A percentile compares a stretch with the other conserved stretches of the same genome.
Conservation (phyloP, 2,797 vertebrate species). For the Takifugu rubripes region DNA sequence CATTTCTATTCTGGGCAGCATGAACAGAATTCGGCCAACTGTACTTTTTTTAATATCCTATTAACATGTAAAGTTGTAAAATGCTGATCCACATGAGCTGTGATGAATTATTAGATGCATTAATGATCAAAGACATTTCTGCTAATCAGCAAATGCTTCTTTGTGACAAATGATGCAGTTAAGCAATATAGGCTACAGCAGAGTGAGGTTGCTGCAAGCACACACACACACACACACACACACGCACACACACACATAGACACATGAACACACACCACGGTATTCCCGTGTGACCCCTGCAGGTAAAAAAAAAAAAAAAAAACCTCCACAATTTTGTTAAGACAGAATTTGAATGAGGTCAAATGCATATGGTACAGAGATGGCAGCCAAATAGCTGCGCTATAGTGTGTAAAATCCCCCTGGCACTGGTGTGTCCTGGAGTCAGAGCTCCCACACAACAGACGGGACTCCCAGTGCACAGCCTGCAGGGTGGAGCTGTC, state of each 20-base stretch:
- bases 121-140: too few relatives aligned
- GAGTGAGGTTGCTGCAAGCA: too few relatives aligned
- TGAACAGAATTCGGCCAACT: conserved; percentile 36
- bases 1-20: conserved; percentile 57
- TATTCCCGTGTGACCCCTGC: conserved; percentile 5
- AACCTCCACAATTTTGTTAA: conserved; percentile 8
- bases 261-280: neutral
- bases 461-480: conserved; percentile 67
- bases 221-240: too few relatives aligned
- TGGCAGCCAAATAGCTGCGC: conserved; percentile 41
- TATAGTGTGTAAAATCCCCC: conserved; percentile 37
- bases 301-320: conserved; percentile 20
- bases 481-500: conserved; percentile 70
- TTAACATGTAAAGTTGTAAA: conserved; percentile 3
- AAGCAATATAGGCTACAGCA: too few relatives aligned
- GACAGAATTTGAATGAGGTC: conserved; percentile 53
- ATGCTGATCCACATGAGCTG: too few relatives aligned
- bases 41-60: conserved; percentile 5
- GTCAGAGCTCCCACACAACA: conserved; percentile 68
- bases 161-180: too few relatives aligned
- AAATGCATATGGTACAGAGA: conserved; percentile 46
- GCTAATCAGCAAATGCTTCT: too few relatives aligned
- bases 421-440: conserved; percentile 56
- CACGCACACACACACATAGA: too few relatives aligned
- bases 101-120: too few relatives aligned